phyloP scores from a whole-genome alignment of 2,888 invertebrate species.

The Glomeris marginata region DNA sequence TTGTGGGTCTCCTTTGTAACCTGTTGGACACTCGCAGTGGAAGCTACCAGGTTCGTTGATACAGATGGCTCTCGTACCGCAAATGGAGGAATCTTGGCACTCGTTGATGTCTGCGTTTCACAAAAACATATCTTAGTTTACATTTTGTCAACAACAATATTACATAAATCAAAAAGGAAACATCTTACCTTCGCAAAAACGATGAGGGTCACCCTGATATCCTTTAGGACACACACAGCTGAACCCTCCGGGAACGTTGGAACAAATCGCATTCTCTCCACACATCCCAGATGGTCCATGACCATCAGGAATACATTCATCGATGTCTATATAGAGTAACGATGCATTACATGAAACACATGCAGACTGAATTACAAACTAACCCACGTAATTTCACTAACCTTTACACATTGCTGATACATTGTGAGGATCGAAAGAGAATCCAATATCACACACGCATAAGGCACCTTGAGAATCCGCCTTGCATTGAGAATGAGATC shows the following conservation, averaged over 20 bases:
- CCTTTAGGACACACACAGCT: constrained; percentile 64
- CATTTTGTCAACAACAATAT: neutral
- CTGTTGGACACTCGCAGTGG: constrained; percentile 64
- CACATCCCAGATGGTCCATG: constrained; percentile 67
- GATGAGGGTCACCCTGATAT: constrained; percentile 67
- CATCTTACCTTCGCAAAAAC: constrained; percentile 46
- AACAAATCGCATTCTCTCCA: constrained; percentile 65
- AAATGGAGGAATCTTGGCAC: constrained; percentile 51
- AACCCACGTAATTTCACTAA: constrained; percentile 23
- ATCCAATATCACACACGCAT: constrained; percentile 83
- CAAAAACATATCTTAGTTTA: constrained; percentile 9
- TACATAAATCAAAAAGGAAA: neutral
- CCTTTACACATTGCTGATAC: constrained; percentile 74
- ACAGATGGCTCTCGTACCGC: constrained; percentile 68
- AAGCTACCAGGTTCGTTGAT: constrained; percentile 60
- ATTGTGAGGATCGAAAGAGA: constrained; percentile 79
- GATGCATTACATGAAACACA: neutral
- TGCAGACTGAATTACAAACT: neutral
- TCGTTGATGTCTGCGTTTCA: constrained; percentile 55
- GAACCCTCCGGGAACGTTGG: constrained; percentile 63
- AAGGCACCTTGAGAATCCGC: constrained; percentile 76
- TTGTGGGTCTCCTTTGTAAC: constrained; percentile 67
- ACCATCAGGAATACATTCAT: constrained; percentile 62
- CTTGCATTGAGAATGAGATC: constrained; percentile 75
- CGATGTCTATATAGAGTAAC: constrained; percentile 45